Percentiles rank a stretch among this genome's conserved stretches.
These are phyloP conservation scores for Endomychus coccineus DNA, from an alignment of 2,888 invertebrate genomes.

Conservation along the genomic window DNA sequence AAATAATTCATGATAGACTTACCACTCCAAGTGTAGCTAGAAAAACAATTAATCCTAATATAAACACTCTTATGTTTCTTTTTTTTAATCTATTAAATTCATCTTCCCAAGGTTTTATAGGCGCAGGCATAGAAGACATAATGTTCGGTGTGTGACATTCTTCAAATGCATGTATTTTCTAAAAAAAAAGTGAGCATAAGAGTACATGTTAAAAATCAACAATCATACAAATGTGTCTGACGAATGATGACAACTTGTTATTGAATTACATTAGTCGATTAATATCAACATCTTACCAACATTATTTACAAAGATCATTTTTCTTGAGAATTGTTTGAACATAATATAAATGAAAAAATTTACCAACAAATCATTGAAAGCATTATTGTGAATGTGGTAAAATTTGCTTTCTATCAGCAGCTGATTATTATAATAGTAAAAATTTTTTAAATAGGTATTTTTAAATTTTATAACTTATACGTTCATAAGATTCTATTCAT, in stretches of 20 bases:
- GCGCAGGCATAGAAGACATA: slow-evolving; percentile 25
- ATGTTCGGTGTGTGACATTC: slow-evolving; percentile 26
- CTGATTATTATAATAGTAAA: no score
- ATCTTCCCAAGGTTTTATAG: slow-evolving; percentile 24
- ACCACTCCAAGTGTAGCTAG: slow-evolving; percentile 33
- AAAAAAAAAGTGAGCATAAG: slow-evolving; percentile 12
- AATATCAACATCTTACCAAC: slow-evolving; percentile 5
- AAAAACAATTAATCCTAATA: slow-evolving; percentile 30
- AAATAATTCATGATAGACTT: no score
- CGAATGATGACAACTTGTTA: not conserved
- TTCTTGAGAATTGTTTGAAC: no score
- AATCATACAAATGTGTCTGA: not conserved
- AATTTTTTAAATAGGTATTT: no score
- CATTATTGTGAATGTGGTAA: no score
- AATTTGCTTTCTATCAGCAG: no score
- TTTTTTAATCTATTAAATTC: slow-evolving; percentile 19
- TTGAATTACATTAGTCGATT: not conserved
- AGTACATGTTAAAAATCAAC: not conserved
- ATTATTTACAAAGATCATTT: no score
- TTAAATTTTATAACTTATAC: no score
- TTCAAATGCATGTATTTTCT: slow-evolving; percentile 27
- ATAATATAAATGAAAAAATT: no score
- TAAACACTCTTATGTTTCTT: slow-evolving; percentile 24
- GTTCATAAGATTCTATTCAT: no score
- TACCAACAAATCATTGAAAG: no score